These are phyloP conservation scores for Marisa cornuarietis DNA, from an alignment of 1,140 invertebrate genomes.

Conservation along the genomic window DNA sequence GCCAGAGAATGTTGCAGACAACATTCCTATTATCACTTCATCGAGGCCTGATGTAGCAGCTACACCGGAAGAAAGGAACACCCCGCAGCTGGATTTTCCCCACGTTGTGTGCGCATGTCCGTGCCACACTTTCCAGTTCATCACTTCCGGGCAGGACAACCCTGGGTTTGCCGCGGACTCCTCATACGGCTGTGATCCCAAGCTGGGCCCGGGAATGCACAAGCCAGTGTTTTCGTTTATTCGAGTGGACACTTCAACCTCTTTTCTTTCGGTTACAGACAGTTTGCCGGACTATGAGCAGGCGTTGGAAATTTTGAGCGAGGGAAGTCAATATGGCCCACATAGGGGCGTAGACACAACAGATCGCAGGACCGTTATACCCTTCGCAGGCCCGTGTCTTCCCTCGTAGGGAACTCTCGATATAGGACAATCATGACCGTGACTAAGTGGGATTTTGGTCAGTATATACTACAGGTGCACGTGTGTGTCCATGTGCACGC, in stretches of 20 bases:
- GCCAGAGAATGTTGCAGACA: no score
- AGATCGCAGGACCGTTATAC: no score
- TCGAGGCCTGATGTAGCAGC: not conserved
- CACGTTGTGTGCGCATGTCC: not conserved
- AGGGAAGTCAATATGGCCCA: no score
- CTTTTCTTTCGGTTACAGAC: not conserved
- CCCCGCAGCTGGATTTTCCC: not conserved
- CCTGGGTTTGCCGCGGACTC: not conserved
- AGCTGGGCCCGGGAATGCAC: constrained; percentile 16
- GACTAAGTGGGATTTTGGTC: no score
- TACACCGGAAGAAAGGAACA: no score
- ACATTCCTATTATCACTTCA: not conserved
- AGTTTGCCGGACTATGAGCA: constrained; percentile 15
- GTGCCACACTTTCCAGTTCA: not conserved
- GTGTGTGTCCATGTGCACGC: no score
- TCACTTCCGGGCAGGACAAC: not conserved
- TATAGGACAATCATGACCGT: no score
- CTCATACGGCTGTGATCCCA: not conserved
- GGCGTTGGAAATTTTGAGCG: constrained; percentile 13
- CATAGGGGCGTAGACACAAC: no score
- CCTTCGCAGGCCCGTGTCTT: no score
- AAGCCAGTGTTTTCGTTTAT: constrained; percentile 10
- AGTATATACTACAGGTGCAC: no score
- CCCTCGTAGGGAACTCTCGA: no score
- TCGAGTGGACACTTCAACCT: not conserved